Percentiles rank a stretch among this genome's conserved stretches.
Conservation (phyloP, 1,140 invertebrate species). For the Alviniconcha marisindica region DNA sequence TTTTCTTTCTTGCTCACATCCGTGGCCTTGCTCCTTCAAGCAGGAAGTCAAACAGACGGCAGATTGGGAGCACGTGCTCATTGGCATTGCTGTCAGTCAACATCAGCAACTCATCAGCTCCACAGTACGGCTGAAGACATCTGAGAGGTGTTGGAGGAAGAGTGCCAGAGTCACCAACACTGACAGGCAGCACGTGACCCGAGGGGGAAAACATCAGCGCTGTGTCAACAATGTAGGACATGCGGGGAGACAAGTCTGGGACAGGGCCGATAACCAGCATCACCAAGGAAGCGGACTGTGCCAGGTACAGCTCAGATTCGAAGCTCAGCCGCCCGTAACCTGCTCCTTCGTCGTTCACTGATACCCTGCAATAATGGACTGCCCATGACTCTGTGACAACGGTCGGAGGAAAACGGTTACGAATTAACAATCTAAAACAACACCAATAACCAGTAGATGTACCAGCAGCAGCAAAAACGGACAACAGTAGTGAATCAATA, state of each 20-base stretch:
- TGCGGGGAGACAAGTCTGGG: neutral
- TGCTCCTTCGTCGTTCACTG: conserved; percentile 1
- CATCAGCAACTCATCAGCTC: neutral
- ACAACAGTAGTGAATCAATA: no score
- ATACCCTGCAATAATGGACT: neutral
- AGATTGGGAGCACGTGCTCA: neutral
- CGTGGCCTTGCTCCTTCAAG: no score
- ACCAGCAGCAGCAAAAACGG: no score
- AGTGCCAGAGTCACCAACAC: neutral
- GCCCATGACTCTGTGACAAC: no score
- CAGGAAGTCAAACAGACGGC: neutral
- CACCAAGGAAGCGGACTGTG: neutral
- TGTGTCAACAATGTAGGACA: neutral
- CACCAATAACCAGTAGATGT: no score
- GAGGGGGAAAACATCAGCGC: neutral
- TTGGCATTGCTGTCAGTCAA: neutral
- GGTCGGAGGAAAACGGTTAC: no score
- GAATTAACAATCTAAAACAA: no score
- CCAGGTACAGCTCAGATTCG: neutral
- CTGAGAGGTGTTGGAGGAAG: neutral
- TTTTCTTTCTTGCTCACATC: no score
- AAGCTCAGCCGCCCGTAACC: neutral
- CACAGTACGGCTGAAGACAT: neutral
- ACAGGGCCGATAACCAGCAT: neutral
- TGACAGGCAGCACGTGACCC: neutral